Percentiles rank a stretch among this genome's conserved stretches.
Evolutionary conservation across 1,140 invertebrate genomes (phyloP).

Genomic region (Paracyclopina nana): DNA sequence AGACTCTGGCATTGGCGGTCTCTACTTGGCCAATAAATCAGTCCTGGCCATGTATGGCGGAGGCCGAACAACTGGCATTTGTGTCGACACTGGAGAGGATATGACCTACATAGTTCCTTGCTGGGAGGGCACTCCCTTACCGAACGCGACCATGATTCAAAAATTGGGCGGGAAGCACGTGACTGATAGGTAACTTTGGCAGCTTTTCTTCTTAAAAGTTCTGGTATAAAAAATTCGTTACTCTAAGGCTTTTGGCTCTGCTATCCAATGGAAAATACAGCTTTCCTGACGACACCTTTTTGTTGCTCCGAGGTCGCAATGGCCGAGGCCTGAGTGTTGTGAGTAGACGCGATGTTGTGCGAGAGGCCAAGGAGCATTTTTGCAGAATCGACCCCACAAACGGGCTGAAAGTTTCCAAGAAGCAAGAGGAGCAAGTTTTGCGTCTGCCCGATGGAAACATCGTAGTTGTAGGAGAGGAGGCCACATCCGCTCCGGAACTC

Average conservation of each 20-base stretch:
- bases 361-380: constrained; percentile 13
- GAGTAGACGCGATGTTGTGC: not conserved
- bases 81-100: constrained; percentile 12
- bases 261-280: constrained; percentile 14
- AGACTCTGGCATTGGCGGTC: not conserved
- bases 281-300: constrained; percentile 14
- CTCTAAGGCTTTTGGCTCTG: not conserved
- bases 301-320: not conserved
- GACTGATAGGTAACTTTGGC: not conserved
- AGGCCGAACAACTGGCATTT: constrained; percentile 12
- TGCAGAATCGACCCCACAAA: not conserved
- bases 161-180: constrained; percentile 15
- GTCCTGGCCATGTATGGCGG: constrained; percentile 15
- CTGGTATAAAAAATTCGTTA: not conserved
- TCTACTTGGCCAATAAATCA: constrained; percentile 13
- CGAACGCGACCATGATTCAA: constrained; percentile 6
- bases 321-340: not conserved
- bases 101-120: constrained; percentile 16
- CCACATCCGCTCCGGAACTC: constrained; percentile 10
- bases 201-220: not conserved
- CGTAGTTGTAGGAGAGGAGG: constrained; percentile 12
- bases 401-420: not conserved
- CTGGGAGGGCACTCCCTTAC: constrained; percentile 4
- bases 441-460: constrained; percentile 15
- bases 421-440: constrained; percentile 6